Evolutionary conservation across 2,797 vertebrate genomes (phyloP).

Genomic region (Molossus molossus): DNA sequence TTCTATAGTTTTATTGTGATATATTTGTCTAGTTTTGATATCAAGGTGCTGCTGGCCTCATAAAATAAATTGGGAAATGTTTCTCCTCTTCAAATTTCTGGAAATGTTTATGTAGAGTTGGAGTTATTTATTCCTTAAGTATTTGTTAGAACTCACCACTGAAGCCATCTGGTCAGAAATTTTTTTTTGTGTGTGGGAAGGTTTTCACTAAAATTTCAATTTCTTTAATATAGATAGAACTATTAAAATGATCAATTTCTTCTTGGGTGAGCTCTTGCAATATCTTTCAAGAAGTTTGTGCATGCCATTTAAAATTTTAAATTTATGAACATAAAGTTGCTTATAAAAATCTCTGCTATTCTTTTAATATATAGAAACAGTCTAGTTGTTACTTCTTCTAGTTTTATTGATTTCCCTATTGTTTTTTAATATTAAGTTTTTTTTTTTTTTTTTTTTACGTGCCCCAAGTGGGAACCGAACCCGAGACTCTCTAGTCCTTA

Average conservation of each 20-base stretch:
- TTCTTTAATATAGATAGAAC: neutral
- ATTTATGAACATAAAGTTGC: neutral
- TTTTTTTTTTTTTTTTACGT: no score
- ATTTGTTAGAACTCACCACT: neutral
- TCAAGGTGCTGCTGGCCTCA: neutral
- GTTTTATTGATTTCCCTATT: slow-evolving; percentile 32
- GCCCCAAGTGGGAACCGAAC: no score
- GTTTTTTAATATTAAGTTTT: neutral
- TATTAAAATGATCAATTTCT: neutral
- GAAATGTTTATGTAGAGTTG: neutral
- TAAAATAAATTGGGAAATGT: neutral
- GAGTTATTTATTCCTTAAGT: neutral
- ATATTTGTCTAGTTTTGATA: neutral
- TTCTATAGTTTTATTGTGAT: neutral
- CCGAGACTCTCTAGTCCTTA: no score
- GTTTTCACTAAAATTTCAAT: slow-evolving; percentile 19
- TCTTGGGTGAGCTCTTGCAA: neutral
- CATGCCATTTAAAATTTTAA: neutral
- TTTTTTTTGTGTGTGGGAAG: neutral
- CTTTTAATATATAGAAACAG: neutral
- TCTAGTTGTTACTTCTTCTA: neutral
- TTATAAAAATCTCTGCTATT: neutral
- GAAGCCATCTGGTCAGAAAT: neutral
- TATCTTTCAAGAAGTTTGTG: neutral
- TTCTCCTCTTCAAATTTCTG: neutral